Evolutionary conservation across 2,797 vertebrate genomes (phyloP).

Genomic region (Vultur gryphus): DNA sequence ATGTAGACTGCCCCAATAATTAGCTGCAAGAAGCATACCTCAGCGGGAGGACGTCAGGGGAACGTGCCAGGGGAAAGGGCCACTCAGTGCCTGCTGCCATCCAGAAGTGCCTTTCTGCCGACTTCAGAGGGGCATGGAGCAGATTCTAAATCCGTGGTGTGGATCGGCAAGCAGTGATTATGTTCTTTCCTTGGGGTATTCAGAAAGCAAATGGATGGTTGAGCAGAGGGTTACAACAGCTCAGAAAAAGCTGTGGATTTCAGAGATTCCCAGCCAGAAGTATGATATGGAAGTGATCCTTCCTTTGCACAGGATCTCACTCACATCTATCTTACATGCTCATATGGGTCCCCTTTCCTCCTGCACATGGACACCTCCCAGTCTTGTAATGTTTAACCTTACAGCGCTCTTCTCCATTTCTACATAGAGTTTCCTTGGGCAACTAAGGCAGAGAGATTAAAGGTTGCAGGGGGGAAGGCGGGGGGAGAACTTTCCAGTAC

Average conservation of each 20-base stretch:
- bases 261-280: background rate
- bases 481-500: background rate
- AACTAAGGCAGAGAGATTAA: background rate
- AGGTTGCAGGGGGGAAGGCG: accelerated
- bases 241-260: background rate
- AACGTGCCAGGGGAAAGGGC: accelerated
- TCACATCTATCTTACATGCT: background rate
- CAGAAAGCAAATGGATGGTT: background rate
- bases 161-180: background rate
- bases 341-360: background rate
- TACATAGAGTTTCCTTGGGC: background rate
- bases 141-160: background rate
- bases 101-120: background rate
- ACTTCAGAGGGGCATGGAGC: background rate
- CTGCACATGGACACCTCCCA: background rate
- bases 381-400: background rate
- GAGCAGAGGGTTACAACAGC: background rate
- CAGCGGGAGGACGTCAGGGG: accelerated
- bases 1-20: background rate
- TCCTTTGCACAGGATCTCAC: background rate
- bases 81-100: background rate
- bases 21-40: background rate
- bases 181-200: background rate
- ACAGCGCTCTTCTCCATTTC: background rate
- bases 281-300: background rate